These are phyloP conservation scores for Nemotelus pantherinus DNA, from an alignment of 2,888 invertebrate genomes.

Conservation along the genomic window DNA sequence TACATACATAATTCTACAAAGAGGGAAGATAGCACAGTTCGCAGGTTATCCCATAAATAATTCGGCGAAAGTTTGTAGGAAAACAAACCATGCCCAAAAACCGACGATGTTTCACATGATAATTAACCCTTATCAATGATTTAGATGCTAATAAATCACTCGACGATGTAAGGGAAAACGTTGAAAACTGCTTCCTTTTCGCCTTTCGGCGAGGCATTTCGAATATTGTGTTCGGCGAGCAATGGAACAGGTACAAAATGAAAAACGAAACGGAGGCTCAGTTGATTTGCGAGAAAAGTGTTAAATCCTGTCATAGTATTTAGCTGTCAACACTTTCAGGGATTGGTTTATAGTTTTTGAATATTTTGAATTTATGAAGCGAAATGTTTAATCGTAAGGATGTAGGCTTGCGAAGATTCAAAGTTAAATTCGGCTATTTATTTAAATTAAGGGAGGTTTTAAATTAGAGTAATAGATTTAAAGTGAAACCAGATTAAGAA, in stretches of 20 bases:
- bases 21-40: constrained; percentile 32
- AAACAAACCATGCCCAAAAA: constrained; percentile 42
- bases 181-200: constrained; percentile 47
- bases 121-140: constrained; percentile 52
- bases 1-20: background rate
- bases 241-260: background rate
- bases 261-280: background rate
- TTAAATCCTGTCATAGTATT: constrained; percentile 31
- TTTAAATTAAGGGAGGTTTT: too few relatives aligned
- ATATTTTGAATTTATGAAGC: background rate
- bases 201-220: background rate
- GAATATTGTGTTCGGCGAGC: background rate
- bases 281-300: constrained; percentile 46
- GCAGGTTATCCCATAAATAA: constrained; percentile 33
- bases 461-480: too few relatives aligned
- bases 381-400: background rate
- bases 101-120: constrained; percentile 51
- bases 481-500: too few relatives aligned
- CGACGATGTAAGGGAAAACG: constrained; percentile 37
- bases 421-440: too few relatives aligned
- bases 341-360: background rate
- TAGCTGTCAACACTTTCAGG: background rate
- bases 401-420: too few relatives aligned
- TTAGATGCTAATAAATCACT: constrained; percentile 50
- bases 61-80: constrained; percentile 30